Conservation (phyloP, 2,888 invertebrate genomes). For the Yponomeuta sedellus region DNA sequence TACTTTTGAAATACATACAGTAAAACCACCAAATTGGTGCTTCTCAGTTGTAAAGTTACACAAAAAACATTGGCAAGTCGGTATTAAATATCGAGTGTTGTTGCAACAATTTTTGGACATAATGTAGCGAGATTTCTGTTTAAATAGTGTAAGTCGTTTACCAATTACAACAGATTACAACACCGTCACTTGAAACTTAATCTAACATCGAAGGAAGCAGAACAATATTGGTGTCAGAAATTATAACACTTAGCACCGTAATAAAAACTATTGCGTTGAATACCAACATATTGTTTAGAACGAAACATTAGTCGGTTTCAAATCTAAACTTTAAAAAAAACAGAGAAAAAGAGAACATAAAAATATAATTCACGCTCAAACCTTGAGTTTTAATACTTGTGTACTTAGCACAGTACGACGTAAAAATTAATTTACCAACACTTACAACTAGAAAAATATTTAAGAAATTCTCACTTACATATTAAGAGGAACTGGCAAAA, state of each 20-base stretch:
- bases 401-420: conserved; percentile 51
- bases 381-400: conserved; percentile 21
- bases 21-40: no score
- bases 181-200: conserved; percentile 44
- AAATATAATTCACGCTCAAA: conserved; percentile 14
- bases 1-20: no score
- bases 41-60: no score
- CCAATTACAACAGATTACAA: not conserved
- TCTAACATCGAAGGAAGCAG: conserved; percentile 43
- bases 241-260: conserved; percentile 12
- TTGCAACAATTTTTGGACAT: no score
- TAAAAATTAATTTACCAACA: conserved; percentile 70
- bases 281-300: conserved; percentile 11
- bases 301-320: not conserved
- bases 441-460: conserved; percentile 73
- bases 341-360: conserved; percentile 9
- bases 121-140: no score
- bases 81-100: no score
- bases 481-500: conserved; percentile 75
- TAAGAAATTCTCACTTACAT: conserved; percentile 75
- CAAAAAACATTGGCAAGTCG: no score
- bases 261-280: not conserved
- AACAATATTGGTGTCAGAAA: conserved; percentile 18
- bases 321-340: not conserved
- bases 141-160: no score